These are phyloP conservation scores for Vesta saturnalis DNA, from an alignment of 2,888 invertebrate species.

Conservation along the genomic window DNA sequence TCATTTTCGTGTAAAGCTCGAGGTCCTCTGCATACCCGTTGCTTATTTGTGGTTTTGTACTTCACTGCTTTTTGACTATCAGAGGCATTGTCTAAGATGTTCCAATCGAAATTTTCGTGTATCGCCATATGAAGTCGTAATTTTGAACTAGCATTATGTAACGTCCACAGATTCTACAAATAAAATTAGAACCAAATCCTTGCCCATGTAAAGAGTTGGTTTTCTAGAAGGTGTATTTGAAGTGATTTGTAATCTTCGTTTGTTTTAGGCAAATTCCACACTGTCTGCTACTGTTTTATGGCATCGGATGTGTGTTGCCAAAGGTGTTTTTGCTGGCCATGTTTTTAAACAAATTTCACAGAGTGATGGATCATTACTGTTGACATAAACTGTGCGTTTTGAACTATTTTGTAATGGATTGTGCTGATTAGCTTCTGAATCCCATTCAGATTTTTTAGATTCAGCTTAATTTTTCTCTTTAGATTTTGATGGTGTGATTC, in stretches of 20 bases:
- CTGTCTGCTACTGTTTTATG: constrained; percentile 67
- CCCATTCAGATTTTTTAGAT: constrained; percentile 36
- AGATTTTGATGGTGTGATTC: constrained; percentile 22
- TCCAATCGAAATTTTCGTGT: constrained; percentile 64
- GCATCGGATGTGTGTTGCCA: constrained; percentile 70
- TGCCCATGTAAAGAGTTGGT: constrained; percentile 65
- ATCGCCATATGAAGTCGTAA: constrained; percentile 67
- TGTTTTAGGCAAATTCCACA: constrained; percentile 69
- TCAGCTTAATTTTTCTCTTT: not conserved
- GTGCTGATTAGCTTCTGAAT: constrained; percentile 35
- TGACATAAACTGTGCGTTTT: constrained; percentile 66
- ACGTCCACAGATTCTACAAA: constrained; percentile 63
- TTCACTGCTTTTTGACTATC: not conserved
- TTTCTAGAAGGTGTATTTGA: constrained; percentile 62
- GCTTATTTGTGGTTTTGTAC: constrained; percentile 21
- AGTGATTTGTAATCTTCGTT: constrained; percentile 64
- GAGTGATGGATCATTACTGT: constrained; percentile 61
- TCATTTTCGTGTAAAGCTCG: constrained; percentile 34
- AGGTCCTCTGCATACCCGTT: constrained; percentile 15
- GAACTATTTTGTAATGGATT: constrained; percentile 53
- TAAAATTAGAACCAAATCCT: constrained; percentile 68
- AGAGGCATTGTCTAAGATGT: constrained; percentile 45
- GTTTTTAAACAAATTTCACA: constrained; percentile 70
- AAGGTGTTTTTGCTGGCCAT: constrained; percentile 70
- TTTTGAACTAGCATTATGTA: constrained; percentile 70